phyloP scores from a whole-genome alignment of 2,888 invertebrate species.

The Drosophila hamatofila region DNA sequence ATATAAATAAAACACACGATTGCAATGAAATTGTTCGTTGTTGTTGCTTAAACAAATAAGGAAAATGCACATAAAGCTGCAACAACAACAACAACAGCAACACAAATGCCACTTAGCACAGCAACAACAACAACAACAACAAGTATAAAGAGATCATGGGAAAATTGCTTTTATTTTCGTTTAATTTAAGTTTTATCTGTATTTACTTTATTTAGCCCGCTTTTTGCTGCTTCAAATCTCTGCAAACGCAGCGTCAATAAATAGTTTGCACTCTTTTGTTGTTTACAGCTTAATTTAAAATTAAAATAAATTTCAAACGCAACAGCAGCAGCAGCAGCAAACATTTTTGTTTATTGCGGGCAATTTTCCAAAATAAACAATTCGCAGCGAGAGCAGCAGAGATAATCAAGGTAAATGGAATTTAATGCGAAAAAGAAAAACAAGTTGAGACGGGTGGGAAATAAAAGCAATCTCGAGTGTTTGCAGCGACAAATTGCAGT shows the following conservation, averaged over 20 bases:
- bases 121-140: slow-evolving; percentile 28
- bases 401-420: slow-evolving; percentile 50
- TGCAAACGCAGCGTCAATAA: slow-evolving; percentile 57
- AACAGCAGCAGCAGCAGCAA: slow-evolving; percentile 22
- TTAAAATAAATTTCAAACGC: slow-evolving; percentile 63
- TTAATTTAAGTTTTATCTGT: slow-evolving; percentile 56
- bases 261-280: slow-evolving; percentile 50
- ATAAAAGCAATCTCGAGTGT: not conserved
- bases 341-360: slow-evolving; percentile 48
- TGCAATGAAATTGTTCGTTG: slow-evolving; percentile 48
- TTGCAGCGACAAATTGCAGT: slow-evolving; percentile 30
- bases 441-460: slow-evolving; percentile 8
- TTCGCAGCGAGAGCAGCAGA: slow-evolving; percentile 4
- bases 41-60: slow-evolving; percentile 72
- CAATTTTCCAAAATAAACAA: slow-evolving; percentile 70
- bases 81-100: slow-evolving; percentile 42
- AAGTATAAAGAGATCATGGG: slow-evolving; percentile 69
- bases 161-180: slow-evolving; percentile 66
- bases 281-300: slow-evolving; percentile 70
- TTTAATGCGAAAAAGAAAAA: slow-evolving; percentile 50
- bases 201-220: slow-evolving; percentile 8
- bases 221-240: slow-evolving; percentile 45
- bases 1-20: slow-evolving; percentile 42
- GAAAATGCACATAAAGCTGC: slow-evolving; percentile 70
- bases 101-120: slow-evolving; percentile 58